Evolutionary conservation across 2,888 invertebrate genomes (phyloP).

Genomic region (Epinotia brunnichana): DNA sequence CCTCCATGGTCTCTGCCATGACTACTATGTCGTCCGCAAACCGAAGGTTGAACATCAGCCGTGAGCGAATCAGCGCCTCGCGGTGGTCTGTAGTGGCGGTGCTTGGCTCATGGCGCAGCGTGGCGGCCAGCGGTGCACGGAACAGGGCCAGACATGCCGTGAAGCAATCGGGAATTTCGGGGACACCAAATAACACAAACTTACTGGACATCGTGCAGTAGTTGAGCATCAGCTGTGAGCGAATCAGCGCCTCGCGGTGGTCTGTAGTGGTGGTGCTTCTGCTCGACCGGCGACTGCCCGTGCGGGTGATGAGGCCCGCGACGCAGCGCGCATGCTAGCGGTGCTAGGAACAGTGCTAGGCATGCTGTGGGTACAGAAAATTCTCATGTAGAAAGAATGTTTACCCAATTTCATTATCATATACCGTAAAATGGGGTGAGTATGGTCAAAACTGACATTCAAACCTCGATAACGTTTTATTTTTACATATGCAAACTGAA

Average conservation of each 20-base stretch:
- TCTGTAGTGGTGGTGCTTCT: slow-evolving; percentile 83
- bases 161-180: too few relatives aligned
- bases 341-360: slow-evolving; percentile 60
- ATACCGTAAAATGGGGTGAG: too few relatives aligned
- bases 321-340: slow-evolving; percentile 58
- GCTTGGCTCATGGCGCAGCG: slow-evolving; percentile 71
- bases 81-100: slow-evolving; percentile 87
- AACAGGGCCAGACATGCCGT: slow-evolving; percentile 66
- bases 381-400: neutral
- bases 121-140: slow-evolving; percentile 55
- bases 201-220: slow-evolving; percentile 91
- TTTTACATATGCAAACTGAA: too few relatives aligned
- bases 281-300: slow-evolving; percentile 70
- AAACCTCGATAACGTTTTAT: too few relatives aligned
- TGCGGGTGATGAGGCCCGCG: slow-evolving; percentile 77
- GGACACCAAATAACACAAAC: slow-evolving; percentile 50
- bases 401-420: neutral
- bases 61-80: slow-evolving; percentile 84
- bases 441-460: too few relatives aligned
- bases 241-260: slow-evolving; percentile 85
- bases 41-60: too few relatives aligned
- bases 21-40: too few relatives aligned
- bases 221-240: slow-evolving; percentile 87
- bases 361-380: slow-evolving; percentile 56
- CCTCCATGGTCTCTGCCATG: too few relatives aligned